phyloP scores from a whole-genome alignment of 1,140 invertebrate species.

The Episyrphus balteatus region DNA sequence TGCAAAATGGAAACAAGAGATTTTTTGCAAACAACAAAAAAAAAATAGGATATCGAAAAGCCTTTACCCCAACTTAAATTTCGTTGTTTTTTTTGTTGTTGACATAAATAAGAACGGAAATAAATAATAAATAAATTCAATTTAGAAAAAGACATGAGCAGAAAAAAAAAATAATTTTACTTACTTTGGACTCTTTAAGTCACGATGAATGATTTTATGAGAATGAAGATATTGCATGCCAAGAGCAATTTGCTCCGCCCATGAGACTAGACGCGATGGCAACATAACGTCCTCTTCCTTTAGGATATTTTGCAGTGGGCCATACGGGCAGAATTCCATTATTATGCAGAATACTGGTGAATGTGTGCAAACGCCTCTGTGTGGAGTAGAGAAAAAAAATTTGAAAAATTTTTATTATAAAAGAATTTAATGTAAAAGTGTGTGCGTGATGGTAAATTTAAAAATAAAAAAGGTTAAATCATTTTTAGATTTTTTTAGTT shows the following conservation, averaged over 20 bases:
- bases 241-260: conserved; percentile 90
- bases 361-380: conserved; percentile 82
- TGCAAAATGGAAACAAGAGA: too few relatives aligned
- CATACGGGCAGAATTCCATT: conserved; percentile 97
- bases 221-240: conserved; percentile 95
- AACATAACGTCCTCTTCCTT: conserved; percentile 69
- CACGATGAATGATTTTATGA: conserved; percentile 94
- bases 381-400: conserved; percentile 1
- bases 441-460: neutral
- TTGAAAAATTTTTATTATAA: neutral
- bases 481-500: neutral
- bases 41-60: too few relatives aligned
- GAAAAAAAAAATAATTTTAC: conserved; percentile 26
- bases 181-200: conserved; percentile 94
- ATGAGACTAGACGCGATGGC: conserved; percentile 73
- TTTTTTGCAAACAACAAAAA: too few relatives aligned
- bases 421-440: neutral
- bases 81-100: too few relatives aligned
- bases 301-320: conserved; percentile 84
- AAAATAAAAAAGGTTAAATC: neutral
- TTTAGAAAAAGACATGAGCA: too few relatives aligned
- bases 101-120: too few relatives aligned
- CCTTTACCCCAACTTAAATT: too few relatives aligned
- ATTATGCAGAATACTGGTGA: conserved; percentile 91
- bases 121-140: neutral